These are phyloP conservation scores for Hedychridium roseum DNA, from an alignment of 2,888 invertebrate species.

Conservation along the genomic window DNA sequence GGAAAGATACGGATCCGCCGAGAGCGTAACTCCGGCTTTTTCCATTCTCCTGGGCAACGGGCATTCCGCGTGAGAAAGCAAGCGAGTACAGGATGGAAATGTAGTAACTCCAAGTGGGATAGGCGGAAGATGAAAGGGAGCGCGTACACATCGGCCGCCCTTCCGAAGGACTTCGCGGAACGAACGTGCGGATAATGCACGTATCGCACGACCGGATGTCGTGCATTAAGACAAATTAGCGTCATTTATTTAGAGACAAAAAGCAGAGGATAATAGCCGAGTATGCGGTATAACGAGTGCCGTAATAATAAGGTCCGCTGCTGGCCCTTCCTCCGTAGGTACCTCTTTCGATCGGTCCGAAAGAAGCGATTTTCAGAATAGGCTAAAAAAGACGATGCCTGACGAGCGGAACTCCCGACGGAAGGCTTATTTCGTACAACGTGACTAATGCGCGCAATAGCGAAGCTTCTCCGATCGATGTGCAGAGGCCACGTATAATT, in stretches of 20 bases:
- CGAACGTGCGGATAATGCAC: slow-evolving; percentile 27
- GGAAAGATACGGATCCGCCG: too few relatives aligned
- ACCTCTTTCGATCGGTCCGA: neutral
- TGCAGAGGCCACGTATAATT: too few relatives aligned
- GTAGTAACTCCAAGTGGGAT: neutral
- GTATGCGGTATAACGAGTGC: slow-evolving; percentile 35
- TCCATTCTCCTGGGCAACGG: slow-evolving; percentile 8
- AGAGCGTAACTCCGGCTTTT: neutral
- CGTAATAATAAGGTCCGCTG: slow-evolving; percentile 35
- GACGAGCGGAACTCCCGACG: too few relatives aligned
- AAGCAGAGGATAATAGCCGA: slow-evolving; percentile 45
- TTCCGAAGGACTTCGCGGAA: slow-evolving; percentile 23
- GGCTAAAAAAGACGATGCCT: neutral
- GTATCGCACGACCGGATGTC: slow-evolving; percentile 45
- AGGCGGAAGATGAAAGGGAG: neutral
- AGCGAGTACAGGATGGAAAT: slow-evolving; percentile 1
- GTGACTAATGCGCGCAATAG: too few relatives aligned
- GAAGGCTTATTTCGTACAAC: too few relatives aligned
- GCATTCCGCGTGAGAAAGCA: slow-evolving; percentile 8
- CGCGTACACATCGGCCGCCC: slow-evolving; percentile 1
- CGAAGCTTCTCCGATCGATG: too few relatives aligned
- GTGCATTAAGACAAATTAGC: slow-evolving; percentile 53
- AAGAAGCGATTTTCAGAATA: slow-evolving; percentile 5
- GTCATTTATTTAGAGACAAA: slow-evolving; percentile 54
- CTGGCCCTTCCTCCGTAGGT: slow-evolving; percentile 1